Base-by-base conservation (phyloP, 2,797 vertebrate genomes). In the Hyperoplus immaculatus region DNA sequence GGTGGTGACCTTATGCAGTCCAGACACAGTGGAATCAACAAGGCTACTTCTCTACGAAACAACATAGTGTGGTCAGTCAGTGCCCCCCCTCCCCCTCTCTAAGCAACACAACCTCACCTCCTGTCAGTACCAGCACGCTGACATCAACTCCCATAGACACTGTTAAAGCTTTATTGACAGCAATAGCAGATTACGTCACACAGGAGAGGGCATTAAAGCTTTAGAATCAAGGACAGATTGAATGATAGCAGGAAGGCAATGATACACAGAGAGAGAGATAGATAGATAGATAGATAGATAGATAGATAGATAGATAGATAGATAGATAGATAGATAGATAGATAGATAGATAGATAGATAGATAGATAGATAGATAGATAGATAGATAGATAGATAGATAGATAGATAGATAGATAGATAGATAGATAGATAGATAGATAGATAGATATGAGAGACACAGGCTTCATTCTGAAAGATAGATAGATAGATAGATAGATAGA, bases 71-170 rank as follows among this genome's bases (percentile, higher is more conserved):
- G 69, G 75, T 86, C 75, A 77, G 73, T 75, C 60, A 63, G 54
- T 75, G 75, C 55, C 63, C 59, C 50, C 59, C 51, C 43, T 21
- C 58, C 68, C 55, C 57, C 80, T 51, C 73, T 58, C 29, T 29
- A 29, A 29, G 60, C 58, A 68, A 38, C 80, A 82, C 65, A 75
- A 75, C 92, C 88, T 87, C 88, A 97, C 96, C 96, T 96, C 96
- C 96, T 89, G 95, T 94, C 75, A 97, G 89, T 86, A 96, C 95
- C 78, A 97, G 95, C 84, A 97, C 87, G 0, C 95, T 96, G 83
- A 97, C 95, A 84, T 97, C 96, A 64, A 94, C 93, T 88, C 95
- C 96, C 50, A 95, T 83, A 59, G 95, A 92, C 80, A 96, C 85
- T 87, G 87, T 58, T 73, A 78, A 74, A 82, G 64, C 78, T 72